Evolutionary conservation across 2,888 invertebrate genomes (phyloP), one percentile per base, ranked within the genome.

Genomic region (Oscheius onirici): DNA sequence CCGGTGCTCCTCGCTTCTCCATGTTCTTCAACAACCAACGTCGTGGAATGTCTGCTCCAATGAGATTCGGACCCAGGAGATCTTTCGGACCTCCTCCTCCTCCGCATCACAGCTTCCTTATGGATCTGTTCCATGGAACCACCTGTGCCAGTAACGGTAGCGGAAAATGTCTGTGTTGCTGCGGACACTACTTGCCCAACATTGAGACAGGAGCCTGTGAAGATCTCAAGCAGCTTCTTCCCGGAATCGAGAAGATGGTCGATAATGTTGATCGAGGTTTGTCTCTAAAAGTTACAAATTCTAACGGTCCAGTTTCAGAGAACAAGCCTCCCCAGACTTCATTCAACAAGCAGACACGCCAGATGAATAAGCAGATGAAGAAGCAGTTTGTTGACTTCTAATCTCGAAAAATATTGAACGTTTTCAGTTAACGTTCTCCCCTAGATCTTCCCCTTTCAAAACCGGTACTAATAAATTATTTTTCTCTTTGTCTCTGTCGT

Each of bases 151-250:
- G 66, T 26, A 63, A 49, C 17, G 54, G 17, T 26, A 49, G 43
- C 11, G 28, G 61, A 17, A 66, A 51, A 1, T 76, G 76, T 43
- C 67, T 77, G 1, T 77, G 77, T 65, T 77, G 77, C 61, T 77
- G 77, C 46, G 73, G 75, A 0, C 77, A 72, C 49, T 77, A 52
- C 49, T 54, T 77, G 20, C 77, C 77, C n/a, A 74, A 75, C 41
- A 63, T 77, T 5, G 68, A 67, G 26, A 77, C 58, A 20, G 74
- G 72, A 13, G 69, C 69, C 5, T 77, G 77, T 44, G 75, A 77
- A 28, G 71, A 75, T 70, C 63, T 77, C 26, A 52, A 57, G n/a
- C 34, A 75, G 43, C 40, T 77, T 3, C 68, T 77, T 17, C 77
- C 77, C 3, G 77, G 77, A 52, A 75, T 77, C 24, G 75, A 73